phyloP scores from a whole-genome alignment of 2,888 invertebrate genomes.

The Aricia artaxerxes region DNA sequence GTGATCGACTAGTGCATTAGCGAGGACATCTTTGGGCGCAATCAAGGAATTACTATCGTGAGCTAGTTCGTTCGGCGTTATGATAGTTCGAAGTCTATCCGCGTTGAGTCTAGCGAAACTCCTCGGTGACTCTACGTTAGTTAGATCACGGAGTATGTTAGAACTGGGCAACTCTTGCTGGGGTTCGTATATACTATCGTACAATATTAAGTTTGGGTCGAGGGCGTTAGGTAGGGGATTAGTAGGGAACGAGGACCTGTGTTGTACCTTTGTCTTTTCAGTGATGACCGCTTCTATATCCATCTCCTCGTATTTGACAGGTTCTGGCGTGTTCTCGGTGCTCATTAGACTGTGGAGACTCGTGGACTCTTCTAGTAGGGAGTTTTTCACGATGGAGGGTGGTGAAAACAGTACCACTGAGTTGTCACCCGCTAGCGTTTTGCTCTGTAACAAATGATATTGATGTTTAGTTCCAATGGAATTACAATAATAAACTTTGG shows the following conservation, averaged over 20 bases:
- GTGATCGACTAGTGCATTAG: conserved; percentile 71
- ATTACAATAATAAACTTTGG: no score
- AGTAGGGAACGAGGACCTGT: conserved; percentile 73
- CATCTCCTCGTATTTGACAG: conserved; percentile 57
- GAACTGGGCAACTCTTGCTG: conserved; percentile 43
- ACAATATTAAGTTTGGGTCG: conserved; percentile 46
- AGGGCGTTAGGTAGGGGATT: conserved; percentile 65
- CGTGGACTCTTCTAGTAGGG: conserved; percentile 84
- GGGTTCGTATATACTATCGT: conserved; percentile 47
- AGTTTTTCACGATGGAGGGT: conserved; percentile 91
- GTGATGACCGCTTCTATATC: conserved; percentile 67
- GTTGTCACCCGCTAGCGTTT: conserved; percentile 88
- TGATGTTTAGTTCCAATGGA: conserved; percentile 28
- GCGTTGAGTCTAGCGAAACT: conserved; percentile 72
- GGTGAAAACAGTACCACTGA: conserved; percentile 92
- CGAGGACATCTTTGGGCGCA: conserved; percentile 72
- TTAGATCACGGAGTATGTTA: conserved; percentile 61
- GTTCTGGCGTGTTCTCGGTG: conserved; percentile 67
- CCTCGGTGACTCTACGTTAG: conserved; percentile 65
- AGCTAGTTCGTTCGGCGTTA: conserved; percentile 57
- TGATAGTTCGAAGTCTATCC: conserved; percentile 67
- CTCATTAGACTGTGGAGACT: conserved; percentile 79
- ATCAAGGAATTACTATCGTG: conserved; percentile 60
- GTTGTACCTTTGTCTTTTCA: conserved; percentile 78
- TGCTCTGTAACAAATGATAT: conserved; percentile 84